A percentile compares a stretch with the other conserved stretches of the same genome.
Evolutionary conservation across 2,113 vertebrate species (phyloP).

Genomic region (Agapornis roseicollis): DNA sequence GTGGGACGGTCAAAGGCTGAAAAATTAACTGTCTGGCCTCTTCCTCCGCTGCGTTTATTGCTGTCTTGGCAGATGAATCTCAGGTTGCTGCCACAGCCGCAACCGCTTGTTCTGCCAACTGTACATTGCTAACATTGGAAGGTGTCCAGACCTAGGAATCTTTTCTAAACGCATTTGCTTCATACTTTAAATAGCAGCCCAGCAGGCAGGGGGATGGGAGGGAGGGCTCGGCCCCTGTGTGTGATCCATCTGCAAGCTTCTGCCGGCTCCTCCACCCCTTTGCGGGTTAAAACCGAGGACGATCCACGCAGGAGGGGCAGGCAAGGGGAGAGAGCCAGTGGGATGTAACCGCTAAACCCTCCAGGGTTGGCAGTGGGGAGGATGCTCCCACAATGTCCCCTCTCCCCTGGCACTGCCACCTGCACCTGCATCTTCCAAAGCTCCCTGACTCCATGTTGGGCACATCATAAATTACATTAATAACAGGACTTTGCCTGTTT

Average conservation of each 20-base stretch:
- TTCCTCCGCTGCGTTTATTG: constrained; percentile 26
- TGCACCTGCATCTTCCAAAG: neutral
- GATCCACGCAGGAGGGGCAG: neutral
- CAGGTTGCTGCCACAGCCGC: constrained; percentile 56
- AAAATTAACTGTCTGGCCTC: constrained; percentile 41
- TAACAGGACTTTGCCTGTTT: neutral
- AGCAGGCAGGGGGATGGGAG: constrained; percentile 22
- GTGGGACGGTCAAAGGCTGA: constrained; percentile 1
- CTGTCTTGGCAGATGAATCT: constrained; percentile 59
- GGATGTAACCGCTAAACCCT: neutral
- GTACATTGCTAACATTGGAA: constrained; percentile 61
- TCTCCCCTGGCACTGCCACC: neutral
- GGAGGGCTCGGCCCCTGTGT: neutral
- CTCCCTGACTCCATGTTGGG: neutral
- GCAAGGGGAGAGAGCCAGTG: neutral
- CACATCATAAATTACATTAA: neutral
- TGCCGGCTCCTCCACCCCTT: neutral
- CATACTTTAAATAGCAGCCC: constrained; percentile 55
- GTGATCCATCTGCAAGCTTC: neutral
- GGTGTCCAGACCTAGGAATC: constrained; percentile 41
- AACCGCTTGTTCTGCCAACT: constrained; percentile 64
- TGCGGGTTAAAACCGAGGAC: neutral
- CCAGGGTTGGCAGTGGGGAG: neutral
- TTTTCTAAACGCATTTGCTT: constrained; percentile 55
- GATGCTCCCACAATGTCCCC: neutral